phyloP scores from a whole-genome alignment of 2,797 vertebrate species.

The Anguilla megastoma region DNA sequence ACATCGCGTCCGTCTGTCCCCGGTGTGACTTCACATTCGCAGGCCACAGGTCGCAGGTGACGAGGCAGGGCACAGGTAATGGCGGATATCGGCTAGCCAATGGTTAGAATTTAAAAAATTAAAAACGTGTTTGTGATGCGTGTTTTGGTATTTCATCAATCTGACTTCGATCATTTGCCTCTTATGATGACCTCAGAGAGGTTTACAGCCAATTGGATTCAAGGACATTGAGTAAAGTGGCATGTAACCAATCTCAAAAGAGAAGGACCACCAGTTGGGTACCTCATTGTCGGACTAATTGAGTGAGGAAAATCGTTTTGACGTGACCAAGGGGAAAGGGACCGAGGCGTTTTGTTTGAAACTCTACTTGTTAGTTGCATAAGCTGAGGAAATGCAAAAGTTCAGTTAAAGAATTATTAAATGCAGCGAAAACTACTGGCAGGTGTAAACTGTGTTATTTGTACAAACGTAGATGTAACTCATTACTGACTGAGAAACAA shows the following conservation, averaged over 20 bases:
- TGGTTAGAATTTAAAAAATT: not conserved
- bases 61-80: not conserved
- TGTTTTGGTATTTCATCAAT: not conserved
- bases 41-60: too few relatives aligned
- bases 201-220: not conserved
- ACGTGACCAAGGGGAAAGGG: not conserved
- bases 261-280: not conserved
- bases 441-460: too few relatives aligned
- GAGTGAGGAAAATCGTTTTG: not conserved
- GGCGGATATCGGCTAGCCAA: not conserved
- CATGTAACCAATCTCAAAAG: not conserved
- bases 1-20: not conserved
- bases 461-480: too few relatives aligned
- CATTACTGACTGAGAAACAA: too few relatives aligned
- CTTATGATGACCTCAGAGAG: not conserved
- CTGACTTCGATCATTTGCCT: not conserved
- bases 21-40: too few relatives aligned
- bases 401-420: too few relatives aligned
- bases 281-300: not conserved
- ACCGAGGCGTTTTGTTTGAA: not conserved
- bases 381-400: not conserved
- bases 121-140: not conserved
- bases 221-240: not conserved
- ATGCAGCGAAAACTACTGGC: too few relatives aligned
- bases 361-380: not conserved